Conservation (phyloP, 2,113 vertebrate genomes). For the Helogale parvula region DNA sequence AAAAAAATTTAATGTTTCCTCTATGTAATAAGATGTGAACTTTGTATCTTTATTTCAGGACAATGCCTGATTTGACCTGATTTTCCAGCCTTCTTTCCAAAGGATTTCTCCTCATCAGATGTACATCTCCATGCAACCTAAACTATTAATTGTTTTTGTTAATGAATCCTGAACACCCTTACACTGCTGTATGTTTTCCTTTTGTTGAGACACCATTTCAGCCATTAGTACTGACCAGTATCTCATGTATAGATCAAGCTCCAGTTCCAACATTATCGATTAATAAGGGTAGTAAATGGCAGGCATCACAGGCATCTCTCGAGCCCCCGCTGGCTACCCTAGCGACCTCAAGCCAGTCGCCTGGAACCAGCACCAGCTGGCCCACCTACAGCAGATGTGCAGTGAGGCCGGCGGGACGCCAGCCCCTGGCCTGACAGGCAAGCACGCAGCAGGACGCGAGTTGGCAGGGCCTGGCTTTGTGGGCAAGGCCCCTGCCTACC, state of each 20-base stretch:
- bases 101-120: not conserved
- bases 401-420: constrained; percentile 89
- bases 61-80: not conserved
- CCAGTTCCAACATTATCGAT: not conserved
- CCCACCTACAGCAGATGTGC: constrained; percentile 93
- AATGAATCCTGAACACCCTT: not conserved
- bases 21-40: not conserved
- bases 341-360: constrained; percentile 93
- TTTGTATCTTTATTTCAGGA: not conserved
- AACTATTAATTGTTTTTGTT: not conserved
- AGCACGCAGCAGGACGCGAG: constrained; percentile 90
- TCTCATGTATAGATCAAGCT: not conserved
- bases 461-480: constrained; percentile 88
- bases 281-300: not conserved
- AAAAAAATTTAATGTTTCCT: not conserved
- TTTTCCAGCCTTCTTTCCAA: not conserved
- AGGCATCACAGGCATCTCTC: constrained; percentile 91
- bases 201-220: not conserved
- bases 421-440: constrained; percentile 88
- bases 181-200: not conserved
- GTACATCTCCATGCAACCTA: not conserved
- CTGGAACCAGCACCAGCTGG: constrained; percentile 97
- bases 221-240: not conserved
- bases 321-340: constrained; percentile 92
- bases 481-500: constrained; percentile 92